A percentile compares a stretch with the other conserved stretches of the same genome.
Conservation (phyloP, 2,888 invertebrate genomes). For the Caenorhabditis afra region DNA sequence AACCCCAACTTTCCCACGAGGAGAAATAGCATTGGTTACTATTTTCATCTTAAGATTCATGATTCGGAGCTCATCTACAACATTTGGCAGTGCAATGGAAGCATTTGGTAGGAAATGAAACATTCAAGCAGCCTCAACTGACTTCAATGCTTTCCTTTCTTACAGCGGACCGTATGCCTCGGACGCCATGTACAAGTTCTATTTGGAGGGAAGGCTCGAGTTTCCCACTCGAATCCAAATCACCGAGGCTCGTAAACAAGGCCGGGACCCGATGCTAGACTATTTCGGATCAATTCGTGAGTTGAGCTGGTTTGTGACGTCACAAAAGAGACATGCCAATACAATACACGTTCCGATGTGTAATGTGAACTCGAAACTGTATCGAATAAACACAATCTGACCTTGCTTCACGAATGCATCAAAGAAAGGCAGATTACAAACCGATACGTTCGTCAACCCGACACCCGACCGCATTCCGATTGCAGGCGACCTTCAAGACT, state of each 20-base stretch:
- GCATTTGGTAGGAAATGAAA: constrained; percentile 38
- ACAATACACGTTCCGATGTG: neutral
- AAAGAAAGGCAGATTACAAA: neutral
- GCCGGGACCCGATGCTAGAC: neutral
- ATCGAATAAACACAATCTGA: neutral
- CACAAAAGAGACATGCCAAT: too few relatives aligned
- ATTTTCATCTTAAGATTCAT: constrained; percentile 15
- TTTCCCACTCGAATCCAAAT: constrained; percentile 39
- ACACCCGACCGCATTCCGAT: neutral
- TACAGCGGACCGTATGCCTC: constrained; percentile 41
- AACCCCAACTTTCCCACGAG: neutral
- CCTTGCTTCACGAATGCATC: neutral
- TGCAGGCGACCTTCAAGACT: constrained; percentile 41
- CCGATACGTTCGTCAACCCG: neutral
- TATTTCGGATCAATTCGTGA: constrained; percentile 37
- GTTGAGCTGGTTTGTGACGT: neutral
- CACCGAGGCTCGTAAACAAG: constrained; percentile 8
- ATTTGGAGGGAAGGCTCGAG: constrained; percentile 14
- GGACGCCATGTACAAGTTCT: constrained; percentile 10
- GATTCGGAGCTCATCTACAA: constrained; percentile 23
- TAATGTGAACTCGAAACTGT: neutral
- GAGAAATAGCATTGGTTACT: neutral
- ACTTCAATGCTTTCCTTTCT: neutral
- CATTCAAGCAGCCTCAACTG: neutral
- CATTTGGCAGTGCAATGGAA: constrained; percentile 43